A percentile compares a stretch with the other conserved stretches of the same genome.
Evolutionary conservation across 2,113 vertebrate genomes (phyloP).

Genomic region (Felis catus): F.catus_Fca126_mat1.0 CM031420.1:144336001-144336500

Average conservation of each 20-base stretch:
- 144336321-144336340: background rate
- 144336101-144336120: background rate
- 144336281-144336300: background rate
- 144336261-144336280: background rate
- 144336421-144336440: background rate
- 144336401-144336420: background rate
- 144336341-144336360: background rate
- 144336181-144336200: background rate
- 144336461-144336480: background rate
- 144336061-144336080: background rate
- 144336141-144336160: constrained; percentile 16
- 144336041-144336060: background rate
- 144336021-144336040: constrained; percentile 42
- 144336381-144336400: background rate
- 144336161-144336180: constrained; percentile 11
- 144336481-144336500: background rate
- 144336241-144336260: background rate
- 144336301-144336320: background rate
- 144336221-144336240: background rate
- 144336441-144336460: background rate
- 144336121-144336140: constrained; percentile 5
- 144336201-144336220: background rate
- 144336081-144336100: background rate
- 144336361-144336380: background rate
- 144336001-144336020: background rate